These are phyloP conservation scores for Matsumurasca onukii DNA, from an alignment of 1,140 invertebrate species.

Conservation along the genomic window DNA sequence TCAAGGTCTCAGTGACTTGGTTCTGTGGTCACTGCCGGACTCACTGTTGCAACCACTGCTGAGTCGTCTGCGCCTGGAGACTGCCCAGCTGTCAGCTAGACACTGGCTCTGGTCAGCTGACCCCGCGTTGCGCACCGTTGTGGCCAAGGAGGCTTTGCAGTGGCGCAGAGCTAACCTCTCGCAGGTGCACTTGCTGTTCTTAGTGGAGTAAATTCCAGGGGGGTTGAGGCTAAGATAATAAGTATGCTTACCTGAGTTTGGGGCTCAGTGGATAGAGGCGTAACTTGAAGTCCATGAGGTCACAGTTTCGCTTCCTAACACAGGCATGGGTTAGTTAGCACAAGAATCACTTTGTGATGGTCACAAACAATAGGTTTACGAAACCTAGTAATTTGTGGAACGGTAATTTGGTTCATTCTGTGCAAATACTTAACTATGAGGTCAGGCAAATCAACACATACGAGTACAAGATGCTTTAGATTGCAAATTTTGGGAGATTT, in stretches of 20 bases:
- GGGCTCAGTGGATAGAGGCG: background rate
- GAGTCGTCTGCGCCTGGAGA: slow-evolving; percentile 55
- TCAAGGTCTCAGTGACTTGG: slow-evolving; percentile 70
- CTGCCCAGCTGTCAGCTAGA: slow-evolving; percentile 55
- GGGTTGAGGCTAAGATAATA: background rate
- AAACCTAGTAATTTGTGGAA: too few species aligned
- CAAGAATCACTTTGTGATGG: too few species aligned
- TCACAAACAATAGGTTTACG: too few species aligned
- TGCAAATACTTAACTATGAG: too few species aligned
- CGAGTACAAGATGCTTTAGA: too few species aligned
- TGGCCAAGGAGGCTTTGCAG: slow-evolving; percentile 84
- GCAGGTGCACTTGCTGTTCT: slow-evolving; percentile 52
- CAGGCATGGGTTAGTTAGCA: too few species aligned
- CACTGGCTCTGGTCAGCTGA: slow-evolving; percentile 72
- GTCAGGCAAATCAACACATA: too few species aligned
- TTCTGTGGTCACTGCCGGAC: slow-evolving; percentile 75
- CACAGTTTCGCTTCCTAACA: too few species aligned
- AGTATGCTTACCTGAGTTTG: background rate
- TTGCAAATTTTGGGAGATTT: too few species aligned
- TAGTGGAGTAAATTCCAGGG: too few species aligned
- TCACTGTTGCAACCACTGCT: slow-evolving; percentile 71
- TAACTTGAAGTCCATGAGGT: background rate
- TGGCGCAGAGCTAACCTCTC: slow-evolving; percentile 63
- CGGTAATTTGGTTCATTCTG: too few species aligned
- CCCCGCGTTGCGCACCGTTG: slow-evolving; percentile 71